A percentile compares a stretch with the other conserved stretches of the same genome.
Evolutionary conservation across 2,797 vertebrate genomes (phyloP).

Genomic region (Takifugu ocellatus): DNA sequence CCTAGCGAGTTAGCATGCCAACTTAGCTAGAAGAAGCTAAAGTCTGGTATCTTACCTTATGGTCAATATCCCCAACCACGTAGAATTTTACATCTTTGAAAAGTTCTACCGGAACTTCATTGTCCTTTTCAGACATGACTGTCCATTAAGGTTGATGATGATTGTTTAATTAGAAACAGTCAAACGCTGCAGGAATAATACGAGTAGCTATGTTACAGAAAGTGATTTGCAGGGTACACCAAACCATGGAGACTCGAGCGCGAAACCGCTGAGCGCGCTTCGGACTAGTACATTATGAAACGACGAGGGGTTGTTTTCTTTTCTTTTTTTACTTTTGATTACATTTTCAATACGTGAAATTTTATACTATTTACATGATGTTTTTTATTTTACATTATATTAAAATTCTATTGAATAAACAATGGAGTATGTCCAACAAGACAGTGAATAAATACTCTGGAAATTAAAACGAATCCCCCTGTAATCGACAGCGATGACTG

Average conservation of each 20-base stretch:
- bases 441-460: no score
- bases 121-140: slow-evolving; percentile 80
- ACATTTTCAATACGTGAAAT: neutral
- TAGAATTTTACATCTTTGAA: slow-evolving; percentile 98
- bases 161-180: no score
- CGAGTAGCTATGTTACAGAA: neutral
- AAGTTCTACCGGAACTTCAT: slow-evolving; percentile 84
- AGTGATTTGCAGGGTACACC: slow-evolving; percentile 17
- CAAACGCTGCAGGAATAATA: neutral
- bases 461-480: no score
- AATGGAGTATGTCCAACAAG: no score
- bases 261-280: slow-evolving; percentile 74
- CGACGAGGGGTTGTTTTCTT: neutral
- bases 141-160: slow-evolving; percentile 29
- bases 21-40: slow-evolving; percentile 50
- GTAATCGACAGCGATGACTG: no score
- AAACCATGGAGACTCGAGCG: slow-evolving; percentile 55
- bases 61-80: slow-evolving; percentile 93
- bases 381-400: no score
- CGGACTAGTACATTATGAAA: slow-evolving; percentile 39
- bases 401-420: no score
- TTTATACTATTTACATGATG: no score
- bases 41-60: slow-evolving; percentile 79
- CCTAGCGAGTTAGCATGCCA: slow-evolving; percentile 40
- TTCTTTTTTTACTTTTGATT: no score